Percentiles rank a stretch among this genome's conserved stretches.
phyloP scores from a whole-genome alignment of 2,888 invertebrate species.

The Apocheima hispidaria region DNA sequence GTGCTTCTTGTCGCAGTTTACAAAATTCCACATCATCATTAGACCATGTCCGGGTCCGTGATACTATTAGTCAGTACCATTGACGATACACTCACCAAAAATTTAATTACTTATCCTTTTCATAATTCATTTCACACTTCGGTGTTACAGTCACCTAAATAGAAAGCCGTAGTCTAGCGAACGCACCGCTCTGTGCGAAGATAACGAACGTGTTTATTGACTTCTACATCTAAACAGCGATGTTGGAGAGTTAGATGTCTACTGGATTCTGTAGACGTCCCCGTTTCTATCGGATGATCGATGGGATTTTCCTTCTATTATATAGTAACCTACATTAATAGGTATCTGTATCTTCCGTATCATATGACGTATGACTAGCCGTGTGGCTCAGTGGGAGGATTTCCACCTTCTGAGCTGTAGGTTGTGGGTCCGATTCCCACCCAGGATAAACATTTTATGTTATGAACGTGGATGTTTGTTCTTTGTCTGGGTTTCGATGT shows the following conservation, averaged over 20 bases:
- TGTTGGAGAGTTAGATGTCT: conserved; percentile 16
- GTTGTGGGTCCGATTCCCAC: no score
- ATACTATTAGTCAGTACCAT: no score
- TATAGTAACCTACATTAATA: conserved; percentile 1
- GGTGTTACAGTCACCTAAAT: conserved; percentile 52
- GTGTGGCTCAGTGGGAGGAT: no score
- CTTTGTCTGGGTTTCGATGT: no score
- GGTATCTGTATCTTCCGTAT: background rate
- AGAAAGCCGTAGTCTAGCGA: conserved; percentile 58
- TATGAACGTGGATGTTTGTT: no score
- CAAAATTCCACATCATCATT: no score
- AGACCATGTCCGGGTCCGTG: no score
- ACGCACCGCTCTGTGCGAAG: conserved; percentile 59
- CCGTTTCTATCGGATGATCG: conserved; percentile 23
- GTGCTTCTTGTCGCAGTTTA: no score
- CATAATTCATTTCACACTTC: conserved; percentile 33
- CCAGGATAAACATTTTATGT: no score
- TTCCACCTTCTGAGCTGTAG: no score
- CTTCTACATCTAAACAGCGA: conserved; percentile 38
- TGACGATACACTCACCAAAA: no score
- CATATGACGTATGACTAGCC: background rate
- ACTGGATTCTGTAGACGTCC: conserved; percentile 7
- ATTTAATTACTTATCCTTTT: background rate
- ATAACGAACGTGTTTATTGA: conserved; percentile 67
- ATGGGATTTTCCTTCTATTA: conserved; percentile 15